Percentiles rank a stretch among this genome's conserved stretches.
These are phyloP conservation scores for Entomyzon cyanotis DNA, from an alignment of 2,113 vertebrate genomes.

Conservation along the genomic window DNA sequence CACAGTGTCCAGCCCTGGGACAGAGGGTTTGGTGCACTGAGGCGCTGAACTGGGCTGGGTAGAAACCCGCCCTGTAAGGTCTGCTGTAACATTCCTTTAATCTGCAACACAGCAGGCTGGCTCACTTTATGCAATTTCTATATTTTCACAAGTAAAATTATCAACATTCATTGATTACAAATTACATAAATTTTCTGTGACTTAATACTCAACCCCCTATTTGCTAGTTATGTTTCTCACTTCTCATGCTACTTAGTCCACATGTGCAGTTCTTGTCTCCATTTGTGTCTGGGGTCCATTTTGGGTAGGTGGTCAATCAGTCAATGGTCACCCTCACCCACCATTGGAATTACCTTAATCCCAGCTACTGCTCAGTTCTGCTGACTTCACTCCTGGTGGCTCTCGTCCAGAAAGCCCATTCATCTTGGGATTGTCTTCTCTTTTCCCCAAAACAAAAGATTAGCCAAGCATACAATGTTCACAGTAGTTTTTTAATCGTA, in stretches of 20 bases:
- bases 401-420: background rate
- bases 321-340: accelerated
- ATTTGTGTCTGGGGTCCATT: background rate
- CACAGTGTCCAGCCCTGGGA: no score
- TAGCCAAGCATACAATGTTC: background rate
- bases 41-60: no score
- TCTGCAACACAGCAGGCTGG: background rate
- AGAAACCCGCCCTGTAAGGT: no score
- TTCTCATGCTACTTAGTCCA: background rate
- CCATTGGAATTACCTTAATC: no score
- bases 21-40: no score
- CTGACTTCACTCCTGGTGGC: background rate
- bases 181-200: background rate
- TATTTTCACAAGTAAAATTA: background rate
- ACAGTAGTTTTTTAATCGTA: background rate
- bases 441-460: background rate
- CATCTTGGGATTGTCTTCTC: background rate
- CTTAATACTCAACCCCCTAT: background rate
- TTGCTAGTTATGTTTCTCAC: background rate
- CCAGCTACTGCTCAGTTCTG: background rate
- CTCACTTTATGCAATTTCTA: background rate
- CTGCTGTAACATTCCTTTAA: no score
- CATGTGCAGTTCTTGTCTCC: background rate
- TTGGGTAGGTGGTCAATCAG: background rate
- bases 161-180: background rate